Evolutionary conservation across 2,113 vertebrate genomes (phyloP).

Genomic region (Paralichthys olivaceus): DNA sequence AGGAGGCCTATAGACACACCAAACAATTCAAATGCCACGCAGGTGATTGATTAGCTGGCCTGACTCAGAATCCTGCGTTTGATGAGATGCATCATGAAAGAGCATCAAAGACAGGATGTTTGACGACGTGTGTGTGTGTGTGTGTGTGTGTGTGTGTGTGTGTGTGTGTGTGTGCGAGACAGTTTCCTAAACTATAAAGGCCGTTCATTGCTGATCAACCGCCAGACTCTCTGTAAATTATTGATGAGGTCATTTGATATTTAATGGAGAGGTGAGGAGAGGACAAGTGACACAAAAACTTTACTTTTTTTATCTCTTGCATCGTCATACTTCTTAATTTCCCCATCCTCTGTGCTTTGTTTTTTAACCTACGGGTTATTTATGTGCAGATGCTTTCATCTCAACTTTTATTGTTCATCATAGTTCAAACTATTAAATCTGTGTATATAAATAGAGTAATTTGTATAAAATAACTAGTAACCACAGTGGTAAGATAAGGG

Average conservation of each 20-base stretch:
- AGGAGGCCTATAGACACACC: conserved; percentile 59
- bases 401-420: neutral
- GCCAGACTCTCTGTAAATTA: conserved; percentile 44
- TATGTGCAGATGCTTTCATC: neutral
- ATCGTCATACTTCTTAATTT: neutral
- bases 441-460: neutral
- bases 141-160: conserved; percentile 25
- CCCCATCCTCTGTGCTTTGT: neutral
- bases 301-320: neutral
- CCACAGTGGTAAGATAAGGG: neutral
- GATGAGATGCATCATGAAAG: conserved; percentile 73
- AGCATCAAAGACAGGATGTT: conserved; percentile 67
- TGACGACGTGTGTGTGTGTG: conserved; percentile 20
- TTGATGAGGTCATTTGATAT: conserved; percentile 60
- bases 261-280: conserved; percentile 14
- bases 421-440: neutral
- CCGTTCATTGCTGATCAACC: conserved; percentile 48
- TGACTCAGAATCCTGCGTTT: conserved; percentile 59
- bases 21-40: conserved; percentile 74
- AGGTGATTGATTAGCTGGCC: conserved; percentile 76
- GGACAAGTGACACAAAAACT: neutral
- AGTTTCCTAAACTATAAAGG: conserved; percentile 50
- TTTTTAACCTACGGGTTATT: conserved; percentile 8
- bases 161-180: conserved; percentile 20
- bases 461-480: neutral